Percentiles rank a stretch among this genome's conserved stretches.
phyloP scores from a whole-genome alignment of 1,140 invertebrate species.

The Schlechtendalia chinensis region DNA sequence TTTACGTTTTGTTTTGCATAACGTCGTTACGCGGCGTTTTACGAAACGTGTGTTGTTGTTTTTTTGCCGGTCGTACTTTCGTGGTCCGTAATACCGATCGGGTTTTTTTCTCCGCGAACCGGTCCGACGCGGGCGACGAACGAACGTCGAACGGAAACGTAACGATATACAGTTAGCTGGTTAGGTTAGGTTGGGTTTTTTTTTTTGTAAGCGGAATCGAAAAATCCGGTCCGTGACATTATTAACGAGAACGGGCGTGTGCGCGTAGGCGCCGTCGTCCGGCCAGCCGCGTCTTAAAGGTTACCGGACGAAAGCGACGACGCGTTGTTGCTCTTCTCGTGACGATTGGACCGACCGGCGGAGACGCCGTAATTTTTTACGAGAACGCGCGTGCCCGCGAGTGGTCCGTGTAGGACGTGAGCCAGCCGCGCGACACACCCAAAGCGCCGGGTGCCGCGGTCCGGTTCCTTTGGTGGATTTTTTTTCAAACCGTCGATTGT shows the following conservation, averaged over 20 bases:
- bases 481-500: too few species aligned
- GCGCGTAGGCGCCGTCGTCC: not conserved
- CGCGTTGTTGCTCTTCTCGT: conserved; percentile 21
- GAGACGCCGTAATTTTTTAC: too few species aligned
- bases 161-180: conserved; percentile 12
- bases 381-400: too few species aligned
- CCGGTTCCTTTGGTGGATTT: too few species aligned
- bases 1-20: conserved; percentile 37
- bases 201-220: not conserved
- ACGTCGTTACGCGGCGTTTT: not conserved
- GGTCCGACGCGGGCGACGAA: not conserved
- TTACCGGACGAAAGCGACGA: conserved; percentile 25
- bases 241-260: not conserved
- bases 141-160: too few species aligned
- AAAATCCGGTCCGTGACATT: conserved; percentile 36
- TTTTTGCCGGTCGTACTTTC: not conserved
- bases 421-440: too few species aligned
- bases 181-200: too few species aligned
- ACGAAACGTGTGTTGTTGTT: not conserved
- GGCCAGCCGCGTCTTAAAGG: conserved; percentile 8
- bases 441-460: too few species aligned
- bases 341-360: not conserved
- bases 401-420: too few species aligned
- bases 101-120: not conserved
- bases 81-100: too few species aligned